Percentiles rank a stretch among this genome's conserved stretches.
phyloP scores from a whole-genome alignment of 2,797 vertebrate species.

The Ara ararauna region DNA sequence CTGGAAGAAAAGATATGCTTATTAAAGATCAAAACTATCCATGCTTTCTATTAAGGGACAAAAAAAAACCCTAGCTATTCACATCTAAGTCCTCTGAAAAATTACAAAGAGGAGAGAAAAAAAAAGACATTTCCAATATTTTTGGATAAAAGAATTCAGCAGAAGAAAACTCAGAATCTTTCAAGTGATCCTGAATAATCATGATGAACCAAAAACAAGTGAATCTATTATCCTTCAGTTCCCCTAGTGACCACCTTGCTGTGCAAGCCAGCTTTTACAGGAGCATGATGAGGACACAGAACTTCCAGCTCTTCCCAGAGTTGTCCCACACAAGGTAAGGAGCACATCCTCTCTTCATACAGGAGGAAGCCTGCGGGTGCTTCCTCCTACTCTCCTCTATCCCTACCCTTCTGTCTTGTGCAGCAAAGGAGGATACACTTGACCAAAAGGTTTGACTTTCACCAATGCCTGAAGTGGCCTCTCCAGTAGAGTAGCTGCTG shows the following conservation, averaged over 20 bases:
- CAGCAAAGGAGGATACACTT: background rate
- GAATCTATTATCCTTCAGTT: background rate
- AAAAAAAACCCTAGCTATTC: background rate
- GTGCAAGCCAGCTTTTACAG: background rate
- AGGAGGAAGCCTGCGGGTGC: rapidly evolving
- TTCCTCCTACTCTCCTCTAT: background rate
- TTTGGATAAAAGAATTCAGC: background rate
- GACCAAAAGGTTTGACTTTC: background rate
- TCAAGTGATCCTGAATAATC: background rate
- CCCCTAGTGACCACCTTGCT: background rate
- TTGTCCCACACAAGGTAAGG: background rate
- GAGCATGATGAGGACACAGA: background rate
- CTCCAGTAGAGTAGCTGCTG: background rate
- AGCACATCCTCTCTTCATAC: rapidly evolving
- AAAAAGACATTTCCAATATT: background rate
- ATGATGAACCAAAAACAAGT: background rate
- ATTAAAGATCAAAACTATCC: slow-evolving; percentile 8
- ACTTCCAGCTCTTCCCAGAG: background rate
- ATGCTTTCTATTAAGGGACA: background rate
- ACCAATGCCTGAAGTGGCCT: background rate
- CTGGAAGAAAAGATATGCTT: background rate
- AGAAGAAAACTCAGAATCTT: background rate
- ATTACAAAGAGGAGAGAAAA: background rate
- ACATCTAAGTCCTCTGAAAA: background rate
- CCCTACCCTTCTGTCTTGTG: background rate